These are phyloP conservation scores for Cydia fagiglandana DNA, from an alignment of 1,140 invertebrate genomes.

Conservation along the genomic window DNA sequence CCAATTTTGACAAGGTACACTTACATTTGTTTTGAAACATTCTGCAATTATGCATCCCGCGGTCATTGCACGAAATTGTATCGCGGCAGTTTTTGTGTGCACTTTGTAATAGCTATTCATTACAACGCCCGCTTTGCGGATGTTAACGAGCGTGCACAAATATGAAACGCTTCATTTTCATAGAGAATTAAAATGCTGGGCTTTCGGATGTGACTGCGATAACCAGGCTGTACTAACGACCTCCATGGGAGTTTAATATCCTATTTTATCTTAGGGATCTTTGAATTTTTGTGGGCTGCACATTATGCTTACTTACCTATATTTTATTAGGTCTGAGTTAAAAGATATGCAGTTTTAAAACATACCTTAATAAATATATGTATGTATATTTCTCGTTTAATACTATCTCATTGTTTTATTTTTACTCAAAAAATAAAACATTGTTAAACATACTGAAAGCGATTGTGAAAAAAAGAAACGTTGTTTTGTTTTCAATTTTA, in stretches of 20 bases:
- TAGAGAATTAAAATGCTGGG: conserved; percentile 28
- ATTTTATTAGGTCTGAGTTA: no score
- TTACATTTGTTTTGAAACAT: neutral
- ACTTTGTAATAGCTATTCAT: conserved; percentile 20
- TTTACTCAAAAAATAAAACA: no score
- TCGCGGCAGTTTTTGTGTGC: conserved; percentile 15
- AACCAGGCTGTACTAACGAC: conserved; percentile 23
- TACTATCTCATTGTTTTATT: no score
- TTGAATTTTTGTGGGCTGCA: neutral
- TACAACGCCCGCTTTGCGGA: conserved; percentile 8
- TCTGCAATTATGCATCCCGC: neutral
- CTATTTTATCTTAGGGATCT: neutral
- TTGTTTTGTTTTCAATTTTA: neutral
- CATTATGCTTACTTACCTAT: no score
- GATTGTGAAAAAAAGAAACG: neutral
- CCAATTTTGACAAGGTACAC: neutral
- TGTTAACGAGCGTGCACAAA: conserved; percentile 28
- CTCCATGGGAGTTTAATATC: neutral
- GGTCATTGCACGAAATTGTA: conserved; percentile 5
- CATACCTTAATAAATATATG: no score
- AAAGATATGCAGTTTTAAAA: no score
- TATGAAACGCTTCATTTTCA: conserved; percentile 24
- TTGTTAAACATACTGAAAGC: no score
- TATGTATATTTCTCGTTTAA: no score
- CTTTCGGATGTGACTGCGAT: neutral